Base-by-base conservation (phyloP, 2,113 vertebrate species). In the Mus musculus region DNA sequence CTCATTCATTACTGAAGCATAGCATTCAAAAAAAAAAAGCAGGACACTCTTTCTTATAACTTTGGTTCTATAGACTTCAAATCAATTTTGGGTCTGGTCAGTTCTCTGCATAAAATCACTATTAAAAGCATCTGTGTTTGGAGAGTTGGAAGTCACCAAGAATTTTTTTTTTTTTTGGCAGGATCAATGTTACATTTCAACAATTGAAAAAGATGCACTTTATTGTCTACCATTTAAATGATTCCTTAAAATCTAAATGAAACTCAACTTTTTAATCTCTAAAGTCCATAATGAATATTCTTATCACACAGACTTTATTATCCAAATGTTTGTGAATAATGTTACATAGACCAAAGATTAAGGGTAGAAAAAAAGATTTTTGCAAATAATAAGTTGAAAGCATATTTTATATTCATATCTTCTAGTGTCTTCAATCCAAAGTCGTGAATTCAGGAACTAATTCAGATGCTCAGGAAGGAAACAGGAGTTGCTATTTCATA, bases 161-260 rank as follows among this genome's bases (percentile, higher is more conserved):
- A 49, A 24, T 33, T 69, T 67, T 11, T 28, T 22, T 61, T 52
- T 52, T 52, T n/a, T 90, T 17, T 14, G 49, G 7, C 42, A 67
- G 46, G 28, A 63, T 30, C 6, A 85, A 42, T 16, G 88, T 22
- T 90, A 72, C 63, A 91, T 76, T 26, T 82, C 30, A 95, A 67
- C 28, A 92, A 90, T 17, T 28, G 73, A 10, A 16, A 69, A 95
- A 93, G 20, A 69, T 7, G 0, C 52, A 69, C 36, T 26, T 87
- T 39, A 89, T 73, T 91, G 39, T 22, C 11, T 11, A 91, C 36
- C 14, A 42, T 86, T 90, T 91, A 36, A 80, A 88, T 52, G 19
- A 72, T 30, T 8, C 61, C 80, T 49, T 36, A 95, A 84, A 94
- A 89, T 33, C 5, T 11, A 94, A 95, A 88, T 86, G 6, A 92